Percentiles rank a stretch among this genome's conserved stretches.
phyloP scores from a whole-genome alignment of 2,113 vertebrate genomes.

The Coryphaenoides rupestris region DNA sequence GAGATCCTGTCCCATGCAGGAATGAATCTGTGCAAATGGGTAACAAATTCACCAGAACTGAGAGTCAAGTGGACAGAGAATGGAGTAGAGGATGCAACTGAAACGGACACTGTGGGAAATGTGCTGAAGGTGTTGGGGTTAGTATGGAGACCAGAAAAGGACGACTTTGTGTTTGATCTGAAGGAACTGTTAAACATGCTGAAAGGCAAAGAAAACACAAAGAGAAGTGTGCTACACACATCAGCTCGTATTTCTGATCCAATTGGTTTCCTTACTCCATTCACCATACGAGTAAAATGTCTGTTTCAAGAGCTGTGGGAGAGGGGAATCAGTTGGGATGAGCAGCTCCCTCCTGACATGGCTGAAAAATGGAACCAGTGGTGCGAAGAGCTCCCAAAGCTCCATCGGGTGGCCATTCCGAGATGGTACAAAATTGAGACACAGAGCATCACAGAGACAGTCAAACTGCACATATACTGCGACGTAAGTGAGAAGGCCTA shows the following conservation, averaged over 20 bases:
- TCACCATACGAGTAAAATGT: neutral
- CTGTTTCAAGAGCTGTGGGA: neutral
- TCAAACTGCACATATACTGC: slow-evolving; percentile 18
- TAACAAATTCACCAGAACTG: slow-evolving; percentile 7
- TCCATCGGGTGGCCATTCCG: neutral
- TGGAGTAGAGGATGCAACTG: neutral
- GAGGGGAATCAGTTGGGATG: neutral
- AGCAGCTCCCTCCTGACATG: slow-evolving; percentile 6
- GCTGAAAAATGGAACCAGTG: slow-evolving; percentile 22
- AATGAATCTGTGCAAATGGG: slow-evolving; percentile 23
- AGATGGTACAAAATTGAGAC: neutral
- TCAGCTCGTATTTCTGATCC: neutral
- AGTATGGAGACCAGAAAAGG: no score
- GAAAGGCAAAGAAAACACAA: no score
- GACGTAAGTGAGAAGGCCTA: slow-evolving; percentile 35
- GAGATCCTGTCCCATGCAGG: slow-evolving; percentile 6
- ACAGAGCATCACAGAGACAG: neutral
- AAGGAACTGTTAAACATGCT: no score
- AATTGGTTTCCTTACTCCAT: neutral
- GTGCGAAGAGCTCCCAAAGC: slow-evolving; percentile 24
- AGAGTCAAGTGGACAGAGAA: slow-evolving; percentile 2
- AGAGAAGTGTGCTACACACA: no score
- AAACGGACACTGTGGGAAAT: neutral
- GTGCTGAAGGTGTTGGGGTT: no score
- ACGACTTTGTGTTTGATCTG: no score